A percentile compares a stretch with the other conserved stretches of the same genome.
Evolutionary conservation across 2,797 vertebrate genomes (phyloP).

Genomic region (Silurus aristotelis): DNA sequence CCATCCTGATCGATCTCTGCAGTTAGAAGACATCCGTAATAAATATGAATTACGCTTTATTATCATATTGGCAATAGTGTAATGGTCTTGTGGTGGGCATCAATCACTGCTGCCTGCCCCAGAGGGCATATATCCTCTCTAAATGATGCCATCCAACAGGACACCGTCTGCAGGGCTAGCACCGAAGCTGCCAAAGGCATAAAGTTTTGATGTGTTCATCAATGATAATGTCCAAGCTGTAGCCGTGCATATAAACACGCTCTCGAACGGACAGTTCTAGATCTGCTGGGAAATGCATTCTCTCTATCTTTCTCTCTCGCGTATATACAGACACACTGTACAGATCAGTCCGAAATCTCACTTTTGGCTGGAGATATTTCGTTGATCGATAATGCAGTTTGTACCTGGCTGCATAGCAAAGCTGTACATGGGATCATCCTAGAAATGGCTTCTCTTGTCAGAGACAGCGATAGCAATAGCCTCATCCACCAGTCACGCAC

Average conservation of each 20-base stretch:
- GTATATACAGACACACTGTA: neutral
- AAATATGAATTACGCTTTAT: constrained; percentile 51
- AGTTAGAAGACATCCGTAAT: constrained; percentile 32
- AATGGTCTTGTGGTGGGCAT: constrained; percentile 37
- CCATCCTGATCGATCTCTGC: constrained; percentile 33
- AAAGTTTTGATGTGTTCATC: constrained; percentile 49
- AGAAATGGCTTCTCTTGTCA: constrained; percentile 10
- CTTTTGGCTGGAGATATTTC: neutral
- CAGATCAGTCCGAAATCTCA: constrained; percentile 4
- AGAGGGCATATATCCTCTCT: constrained; percentile 38
- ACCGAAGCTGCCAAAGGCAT: constrained; percentile 23
- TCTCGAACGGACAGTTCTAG: constrained; percentile 11
- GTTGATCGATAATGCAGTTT: constrained; percentile 15
- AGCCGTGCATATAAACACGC: constrained; percentile 38
- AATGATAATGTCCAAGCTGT: constrained; percentile 33
- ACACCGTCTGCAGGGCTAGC: constrained; percentile 19
- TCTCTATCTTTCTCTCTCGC: neutral
- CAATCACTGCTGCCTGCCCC: constrained; percentile 31
- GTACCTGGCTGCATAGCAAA: constrained; percentile 6
- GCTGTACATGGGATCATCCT: neutral
- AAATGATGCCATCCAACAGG: constrained; percentile 38
- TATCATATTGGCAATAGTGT: constrained; percentile 38
- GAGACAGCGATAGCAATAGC: neutral
- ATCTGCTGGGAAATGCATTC: neutral
- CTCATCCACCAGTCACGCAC: neutral